Evolutionary conservation across 2,888 invertebrate genomes (phyloP).

Genomic region (Xestoiulus laeticollis): DNA sequence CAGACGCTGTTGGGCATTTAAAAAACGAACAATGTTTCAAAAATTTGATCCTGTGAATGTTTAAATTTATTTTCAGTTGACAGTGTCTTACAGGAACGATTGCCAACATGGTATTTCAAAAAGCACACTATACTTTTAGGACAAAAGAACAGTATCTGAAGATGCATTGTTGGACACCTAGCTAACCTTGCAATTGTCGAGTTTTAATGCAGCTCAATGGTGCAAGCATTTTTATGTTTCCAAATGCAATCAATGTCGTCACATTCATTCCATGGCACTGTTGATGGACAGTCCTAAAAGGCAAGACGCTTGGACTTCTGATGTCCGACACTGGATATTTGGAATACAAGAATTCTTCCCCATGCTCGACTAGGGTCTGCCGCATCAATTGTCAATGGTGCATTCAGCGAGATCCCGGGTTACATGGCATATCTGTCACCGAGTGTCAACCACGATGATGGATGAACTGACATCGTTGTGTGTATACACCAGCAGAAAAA

Average conservation of each 20-base stretch:
- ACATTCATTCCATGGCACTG: not conserved
- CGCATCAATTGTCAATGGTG: conserved; percentile 9
- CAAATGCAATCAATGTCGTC: not conserved
- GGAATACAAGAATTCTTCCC: not conserved
- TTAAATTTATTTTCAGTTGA: not conserved
- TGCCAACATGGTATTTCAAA: no score
- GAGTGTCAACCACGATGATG: conserved; percentile 11
- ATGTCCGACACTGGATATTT: not conserved
- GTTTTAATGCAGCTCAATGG: no score
- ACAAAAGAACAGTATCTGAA: no score
- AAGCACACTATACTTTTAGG: no score
- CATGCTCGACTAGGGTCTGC: not conserved
- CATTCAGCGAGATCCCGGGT: not conserved
- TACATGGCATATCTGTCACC: conserved; percentile 20
- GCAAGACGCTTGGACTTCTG: not conserved
- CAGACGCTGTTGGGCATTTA: not conserved
- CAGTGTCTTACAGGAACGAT: no score
- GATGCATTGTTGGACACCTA: no score
- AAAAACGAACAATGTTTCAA: not conserved
- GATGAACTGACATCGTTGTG: not conserved
- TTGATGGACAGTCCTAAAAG: not conserved
- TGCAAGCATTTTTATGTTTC: not conserved
- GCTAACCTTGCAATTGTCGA: no score
- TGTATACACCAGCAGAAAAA: not conserved
- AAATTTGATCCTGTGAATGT: not conserved